A percentile compares a stretch with the other conserved stretches of the same genome.
Conservation (phyloP, 2,113 vertebrate genomes). For the Chelonoidis abingdonii region DNA sequence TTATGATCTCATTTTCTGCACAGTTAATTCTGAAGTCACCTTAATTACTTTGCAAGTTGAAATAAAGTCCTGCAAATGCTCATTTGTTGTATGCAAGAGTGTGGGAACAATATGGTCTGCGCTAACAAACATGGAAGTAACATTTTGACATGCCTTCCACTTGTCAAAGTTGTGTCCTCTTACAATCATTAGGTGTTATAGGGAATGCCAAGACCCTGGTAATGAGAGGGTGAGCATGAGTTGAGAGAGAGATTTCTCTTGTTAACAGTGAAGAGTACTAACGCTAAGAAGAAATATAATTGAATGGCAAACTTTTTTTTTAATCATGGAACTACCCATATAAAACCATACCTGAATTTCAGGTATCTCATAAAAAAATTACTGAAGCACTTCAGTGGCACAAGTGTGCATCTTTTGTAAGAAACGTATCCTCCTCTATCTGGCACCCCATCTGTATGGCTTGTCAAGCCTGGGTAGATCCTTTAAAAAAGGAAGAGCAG, state of each 20-base stretch:
- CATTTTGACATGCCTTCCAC: background rate
- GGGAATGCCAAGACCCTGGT: background rate
- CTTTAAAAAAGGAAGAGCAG: background rate
- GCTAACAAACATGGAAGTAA: background rate
- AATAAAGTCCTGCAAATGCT: background rate
- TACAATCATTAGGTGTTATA: background rate
- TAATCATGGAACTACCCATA: background rate
- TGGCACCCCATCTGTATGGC: background rate
- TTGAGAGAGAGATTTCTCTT: background rate
- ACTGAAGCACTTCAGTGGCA: background rate
- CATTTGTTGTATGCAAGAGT: background rate
- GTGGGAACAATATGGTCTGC: background rate
- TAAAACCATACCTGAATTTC: background rate
- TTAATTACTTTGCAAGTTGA: background rate
- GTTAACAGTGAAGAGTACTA: accelerated
- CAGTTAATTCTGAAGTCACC: background rate
- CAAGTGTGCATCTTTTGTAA: background rate
- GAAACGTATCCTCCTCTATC: background rate
- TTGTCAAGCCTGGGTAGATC: background rate
- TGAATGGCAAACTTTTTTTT: background rate
- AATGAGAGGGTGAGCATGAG: background rate
- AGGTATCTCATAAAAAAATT: background rate
- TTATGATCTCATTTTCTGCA: background rate
- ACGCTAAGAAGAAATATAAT: background rate
- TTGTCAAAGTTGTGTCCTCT: background rate